Conservation (phyloP, 2,888 invertebrate species). For the Acanthosepion pharaonis region DNA sequence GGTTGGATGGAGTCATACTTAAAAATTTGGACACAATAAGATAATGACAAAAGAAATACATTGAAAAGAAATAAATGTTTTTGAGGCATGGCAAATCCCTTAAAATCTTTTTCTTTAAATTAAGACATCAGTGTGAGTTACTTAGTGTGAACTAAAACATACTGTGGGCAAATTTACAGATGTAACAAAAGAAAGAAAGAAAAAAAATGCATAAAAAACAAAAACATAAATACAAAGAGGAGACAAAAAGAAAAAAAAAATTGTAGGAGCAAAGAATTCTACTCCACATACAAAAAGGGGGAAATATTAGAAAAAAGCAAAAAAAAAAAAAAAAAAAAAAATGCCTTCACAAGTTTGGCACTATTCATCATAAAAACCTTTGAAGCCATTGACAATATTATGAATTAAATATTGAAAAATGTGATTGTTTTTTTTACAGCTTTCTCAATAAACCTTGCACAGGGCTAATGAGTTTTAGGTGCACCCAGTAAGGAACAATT, state of each 20-base stretch:
- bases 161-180: neutral
- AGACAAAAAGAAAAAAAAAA: neutral
- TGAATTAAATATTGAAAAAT: no score
- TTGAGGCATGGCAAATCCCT: neutral
- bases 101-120: neutral
- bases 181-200: neutral
- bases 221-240: neutral
- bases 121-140: neutral
- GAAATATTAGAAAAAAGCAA: no score
- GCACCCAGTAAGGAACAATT: no score
- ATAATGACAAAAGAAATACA: neutral
- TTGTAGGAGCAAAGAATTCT: neutral
- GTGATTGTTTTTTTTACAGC: no score
- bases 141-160: neutral
- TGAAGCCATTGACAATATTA: no score
- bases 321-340: no score
- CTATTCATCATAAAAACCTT: no score
- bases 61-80: neutral
- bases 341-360: no score
- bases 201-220: neutral
- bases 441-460: no score
- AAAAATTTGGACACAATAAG: constrained; percentile 15
- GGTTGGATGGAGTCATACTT: neutral
- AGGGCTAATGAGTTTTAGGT: no score
- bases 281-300: no score